Base-by-base conservation (phyloP, 1,140 invertebrate species). In the Riptortus pedestris region DNA sequence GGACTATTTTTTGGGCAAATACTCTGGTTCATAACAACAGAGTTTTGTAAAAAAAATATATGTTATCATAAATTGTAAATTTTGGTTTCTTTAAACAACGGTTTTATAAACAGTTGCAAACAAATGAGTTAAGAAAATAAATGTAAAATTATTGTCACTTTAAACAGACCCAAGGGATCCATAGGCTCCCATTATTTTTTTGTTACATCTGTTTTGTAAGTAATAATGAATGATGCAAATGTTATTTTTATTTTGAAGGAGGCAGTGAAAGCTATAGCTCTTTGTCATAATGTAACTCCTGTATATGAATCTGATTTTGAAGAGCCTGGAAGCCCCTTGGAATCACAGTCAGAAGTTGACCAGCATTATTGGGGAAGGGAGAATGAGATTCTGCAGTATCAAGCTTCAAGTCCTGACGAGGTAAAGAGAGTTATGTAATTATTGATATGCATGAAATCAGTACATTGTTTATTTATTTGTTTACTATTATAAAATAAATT, bases 251-350 rank as follows among this genome's bases (percentile, higher is more conserved):
- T 5, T 51, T 20, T 96, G 47, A 87, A 85, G 79, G 90, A 97
- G 70, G 91, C 93, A 0, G 92, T 99, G 5, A 85, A 92, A 69
- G 94, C 96, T 0, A 76, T 99, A 14, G 95, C 96, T 0, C 76
- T 99, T 4, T 99, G 97, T 77, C 96, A 99, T 74, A 99, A 99
- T 77, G 97, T 99, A 0, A 99, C 97, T 0, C 97, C 97, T 0
- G 93, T 63, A 33, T 63, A 29, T 38, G 62, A 63, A 38, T 51
- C 45, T 28, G 29, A 22, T 51, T 22, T 51, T 33, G 38, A 29
- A 5, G 29, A 43, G n/a, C 45, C 51, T 14, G 33, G 60, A 5
- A 33, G 33, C 29, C 73, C 78, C 73, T 65, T 81, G 52, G 78
- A 82, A 66, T 84, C 82, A 16, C 84, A 87, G 73, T 77, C 84